Evolutionary conservation across 2,888 invertebrate species (phyloP), one percentile per base, ranked within the genome.

Genomic region (Zeuzera pyrina): DNA sequence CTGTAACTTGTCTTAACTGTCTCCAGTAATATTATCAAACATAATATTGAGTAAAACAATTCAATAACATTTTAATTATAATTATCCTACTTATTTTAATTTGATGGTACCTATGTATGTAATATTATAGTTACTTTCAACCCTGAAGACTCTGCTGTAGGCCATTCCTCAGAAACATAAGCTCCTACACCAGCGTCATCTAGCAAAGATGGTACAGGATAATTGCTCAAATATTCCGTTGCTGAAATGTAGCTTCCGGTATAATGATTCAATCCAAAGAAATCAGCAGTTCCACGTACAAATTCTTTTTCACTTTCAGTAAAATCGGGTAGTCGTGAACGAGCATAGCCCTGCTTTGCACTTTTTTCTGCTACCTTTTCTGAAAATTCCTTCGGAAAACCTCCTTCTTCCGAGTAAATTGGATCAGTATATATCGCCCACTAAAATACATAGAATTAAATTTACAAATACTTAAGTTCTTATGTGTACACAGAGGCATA

Each of bases 241-340:
- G 51, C 55, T 8, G 11, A 79, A 1, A 65, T 69, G 27, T 86
- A 47, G 35, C 53, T 54, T 3, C 86, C 68, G 0, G 87, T 85
- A 57, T 92, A 92, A 39, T 88, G 85, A 47, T 92, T 92, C 3
- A 92, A 57, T 6, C 90, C 91, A 38, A 91, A 85, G 63, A 88
- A 91, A 52, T 93, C 93, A 1, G 86, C 83, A 1, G 57, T 50
- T 19, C 81, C 87, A 7, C 68, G 76, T 10, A 91, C 79, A 30
- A 76, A 74, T 24, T 77, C 62, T 2, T 89, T 77, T 78, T 91
- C 90, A 30, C 87, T 81, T 0, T 57, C 35, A 2, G 86, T 86
- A 34, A 89, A 86, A 43, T 67, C 64, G 1, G 88, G 88, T 14
- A 90, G 55, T 34, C 89, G 78, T 0, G 89, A 87, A 30, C 72